Conservation (phyloP, 1,140 invertebrate genomes). For the Anthonomus grandis region DNA sequence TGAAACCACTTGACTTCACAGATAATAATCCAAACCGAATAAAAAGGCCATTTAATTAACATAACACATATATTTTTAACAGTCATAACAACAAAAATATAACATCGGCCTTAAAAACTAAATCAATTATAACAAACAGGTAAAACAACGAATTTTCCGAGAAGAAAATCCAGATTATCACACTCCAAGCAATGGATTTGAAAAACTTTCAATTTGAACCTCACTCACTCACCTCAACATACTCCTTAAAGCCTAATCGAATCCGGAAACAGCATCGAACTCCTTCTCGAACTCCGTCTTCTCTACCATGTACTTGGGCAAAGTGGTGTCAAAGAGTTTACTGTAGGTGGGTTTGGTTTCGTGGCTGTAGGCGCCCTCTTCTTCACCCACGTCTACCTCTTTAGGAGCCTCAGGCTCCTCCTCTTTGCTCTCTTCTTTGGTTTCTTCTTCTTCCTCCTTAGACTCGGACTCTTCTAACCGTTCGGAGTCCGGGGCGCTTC, state of each 20-base stretch:
- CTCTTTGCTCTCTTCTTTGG: not conserved
- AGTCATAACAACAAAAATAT: slow-evolving; percentile 6
- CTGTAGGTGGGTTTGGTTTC: slow-evolving; percentile 64
- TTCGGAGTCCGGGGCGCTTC: slow-evolving; percentile 23
- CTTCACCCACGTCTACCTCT: slow-evolving; percentile 52
- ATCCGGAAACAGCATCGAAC: slow-evolving; percentile 53
- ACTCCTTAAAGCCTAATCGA: slow-evolving; percentile 1
- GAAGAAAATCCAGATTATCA: too few relatives aligned
- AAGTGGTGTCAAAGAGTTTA: slow-evolving; percentile 57
- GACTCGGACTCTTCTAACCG: slow-evolving; percentile 45
- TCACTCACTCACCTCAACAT: not conserved
- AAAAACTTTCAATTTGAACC: not conserved
- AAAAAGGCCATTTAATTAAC: too few relatives aligned
- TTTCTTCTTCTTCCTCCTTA: slow-evolving; percentile 30
- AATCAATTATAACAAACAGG: not conserved
- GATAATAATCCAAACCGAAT: too few relatives aligned
- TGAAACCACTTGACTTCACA: too few relatives aligned
- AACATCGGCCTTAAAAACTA: slow-evolving; percentile 2
- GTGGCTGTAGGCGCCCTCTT: slow-evolving; percentile 56
- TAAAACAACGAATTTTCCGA: not conserved
- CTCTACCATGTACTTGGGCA: slow-evolving; percentile 65
- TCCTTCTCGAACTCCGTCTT: slow-evolving; percentile 63
- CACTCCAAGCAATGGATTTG: not conserved
- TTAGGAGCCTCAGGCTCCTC: slow-evolving; percentile 49
- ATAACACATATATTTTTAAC: slow-evolving; percentile 6